These are phyloP conservation scores for Enteromius treurensis DNA, from an alignment of 2,797 vertebrate species.

Conservation along the genomic window DNA sequence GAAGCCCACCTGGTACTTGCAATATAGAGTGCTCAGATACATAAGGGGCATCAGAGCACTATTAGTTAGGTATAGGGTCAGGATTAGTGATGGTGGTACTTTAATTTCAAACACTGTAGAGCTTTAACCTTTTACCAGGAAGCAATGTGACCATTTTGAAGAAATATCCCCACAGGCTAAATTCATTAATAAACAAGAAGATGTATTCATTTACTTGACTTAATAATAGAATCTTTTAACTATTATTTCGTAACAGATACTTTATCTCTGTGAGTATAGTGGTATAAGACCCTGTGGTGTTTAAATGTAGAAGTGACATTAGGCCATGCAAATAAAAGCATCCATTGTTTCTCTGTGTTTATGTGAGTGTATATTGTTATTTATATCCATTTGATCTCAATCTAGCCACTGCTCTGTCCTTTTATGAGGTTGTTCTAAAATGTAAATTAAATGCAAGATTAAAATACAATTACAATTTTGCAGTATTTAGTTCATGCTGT, in stretches of 20 bases:
- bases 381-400: conserved; percentile 1
- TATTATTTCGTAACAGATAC: neutral
- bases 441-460: neutral
- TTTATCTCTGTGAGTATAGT: neutral
- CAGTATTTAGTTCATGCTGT: neutral
- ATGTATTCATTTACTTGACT: conserved; percentile 1
- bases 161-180: neutral
- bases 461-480: neutral
- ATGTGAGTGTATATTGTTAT: conserved; percentile 7
- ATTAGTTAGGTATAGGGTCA: neutral
- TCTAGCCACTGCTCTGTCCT: neutral
- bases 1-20: too few species aligned
- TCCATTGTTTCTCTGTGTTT: conserved; percentile 15
- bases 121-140: neutral
- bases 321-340: conserved; percentile 12
- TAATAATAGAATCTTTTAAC: neutral
- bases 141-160: neutral
- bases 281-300: neutral
- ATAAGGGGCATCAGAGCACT: neutral
- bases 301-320: conserved; percentile 5
- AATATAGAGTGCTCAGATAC: too few species aligned
- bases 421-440: neutral
- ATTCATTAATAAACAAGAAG: neutral
- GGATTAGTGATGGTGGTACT: neutral
- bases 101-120: too few species aligned